phyloP scores from a whole-genome alignment of 2,888 invertebrate genomes.

The Dasypolia templi region DNA sequence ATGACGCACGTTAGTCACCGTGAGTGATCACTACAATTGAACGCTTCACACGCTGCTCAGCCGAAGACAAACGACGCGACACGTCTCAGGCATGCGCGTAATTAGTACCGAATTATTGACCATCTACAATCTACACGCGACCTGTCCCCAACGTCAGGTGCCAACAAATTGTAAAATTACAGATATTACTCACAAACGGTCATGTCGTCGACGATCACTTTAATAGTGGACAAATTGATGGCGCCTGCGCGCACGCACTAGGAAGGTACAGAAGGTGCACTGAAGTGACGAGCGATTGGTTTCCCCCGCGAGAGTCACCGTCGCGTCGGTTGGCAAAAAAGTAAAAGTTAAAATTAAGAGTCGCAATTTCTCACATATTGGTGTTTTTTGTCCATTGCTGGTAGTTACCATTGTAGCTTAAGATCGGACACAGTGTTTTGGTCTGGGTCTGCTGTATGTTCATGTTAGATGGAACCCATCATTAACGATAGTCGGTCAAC shows the following conservation, averaged over 20 bases:
- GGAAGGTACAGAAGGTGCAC: slow-evolving; percentile 15
- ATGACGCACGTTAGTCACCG: slow-evolving; percentile 16
- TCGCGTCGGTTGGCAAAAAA: background rate
- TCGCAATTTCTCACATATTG: too few relatives aligned
- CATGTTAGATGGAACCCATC: background rate
- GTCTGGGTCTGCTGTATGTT: slow-evolving; percentile 1
- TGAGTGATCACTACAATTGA: slow-evolving; percentile 16
- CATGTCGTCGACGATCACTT: slow-evolving; percentile 15
- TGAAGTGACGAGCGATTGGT: too few relatives aligned
- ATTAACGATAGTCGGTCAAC: slow-evolving; percentile 4
- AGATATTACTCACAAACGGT: slow-evolving; percentile 45
- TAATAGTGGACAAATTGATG: slow-evolving; percentile 30
- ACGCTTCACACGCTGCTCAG: slow-evolving; percentile 27
- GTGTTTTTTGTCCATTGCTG: background rate
- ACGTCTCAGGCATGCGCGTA: background rate
- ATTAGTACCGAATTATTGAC: slow-evolving; percentile 30
- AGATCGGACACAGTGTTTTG: too few relatives aligned
- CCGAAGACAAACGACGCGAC: slow-evolving; percentile 38
- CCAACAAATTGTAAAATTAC: slow-evolving; percentile 36
- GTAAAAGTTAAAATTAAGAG: too few relatives aligned
- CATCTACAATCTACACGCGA: slow-evolving; percentile 7
- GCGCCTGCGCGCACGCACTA: slow-evolving; percentile 1
- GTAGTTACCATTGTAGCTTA: background rate
- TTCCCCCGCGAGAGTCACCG: too few relatives aligned
- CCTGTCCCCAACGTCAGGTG: too few relatives aligned